Conservation (phyloP, 92 coral and sea anemone genomes). For the Nematostella vectensis region DNA sequence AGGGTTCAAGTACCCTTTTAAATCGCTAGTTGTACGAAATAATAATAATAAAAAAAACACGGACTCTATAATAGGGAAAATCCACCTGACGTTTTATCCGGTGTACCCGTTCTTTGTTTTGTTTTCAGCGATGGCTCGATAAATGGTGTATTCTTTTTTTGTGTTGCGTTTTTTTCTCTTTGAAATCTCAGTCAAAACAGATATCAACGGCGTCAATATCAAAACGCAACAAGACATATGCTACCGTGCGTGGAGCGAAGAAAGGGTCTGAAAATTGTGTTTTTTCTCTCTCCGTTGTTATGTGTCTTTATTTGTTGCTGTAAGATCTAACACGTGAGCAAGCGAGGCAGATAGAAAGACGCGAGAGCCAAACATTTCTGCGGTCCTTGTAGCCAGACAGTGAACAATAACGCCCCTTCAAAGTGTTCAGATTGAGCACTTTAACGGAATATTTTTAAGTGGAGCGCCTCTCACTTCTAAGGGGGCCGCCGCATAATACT, state of each 20-base stretch:
- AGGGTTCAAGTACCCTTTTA: no score
- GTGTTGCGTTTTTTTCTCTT: background rate
- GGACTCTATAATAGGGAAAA: no score
- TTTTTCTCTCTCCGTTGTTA: no score
- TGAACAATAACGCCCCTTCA: background rate
- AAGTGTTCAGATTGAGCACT: conserved; percentile 8
- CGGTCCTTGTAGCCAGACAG: background rate
- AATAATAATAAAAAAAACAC: no score
- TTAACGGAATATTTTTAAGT: conserved; percentile 18
- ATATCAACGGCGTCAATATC: background rate
- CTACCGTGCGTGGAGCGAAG: no score
- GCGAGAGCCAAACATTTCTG: background rate
- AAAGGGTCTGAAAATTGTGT: no score
- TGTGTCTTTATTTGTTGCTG: no score
- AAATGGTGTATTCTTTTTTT: background rate
- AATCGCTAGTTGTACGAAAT: no score
- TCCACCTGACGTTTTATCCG: background rate
- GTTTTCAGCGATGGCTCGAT: background rate
- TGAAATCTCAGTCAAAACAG: background rate
- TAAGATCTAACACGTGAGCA: no score
- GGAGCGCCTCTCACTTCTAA: conserved; percentile 16
- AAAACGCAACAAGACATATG: no score
- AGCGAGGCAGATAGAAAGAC: no score
- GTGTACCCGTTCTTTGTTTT: background rate
- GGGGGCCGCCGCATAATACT: conserved; percentile 16